Percentiles rank a stretch among this genome's conserved stretches.
phyloP scores from a whole-genome alignment of 2,888 invertebrate species.

The Euspilapteryx auroguttella region DNA sequence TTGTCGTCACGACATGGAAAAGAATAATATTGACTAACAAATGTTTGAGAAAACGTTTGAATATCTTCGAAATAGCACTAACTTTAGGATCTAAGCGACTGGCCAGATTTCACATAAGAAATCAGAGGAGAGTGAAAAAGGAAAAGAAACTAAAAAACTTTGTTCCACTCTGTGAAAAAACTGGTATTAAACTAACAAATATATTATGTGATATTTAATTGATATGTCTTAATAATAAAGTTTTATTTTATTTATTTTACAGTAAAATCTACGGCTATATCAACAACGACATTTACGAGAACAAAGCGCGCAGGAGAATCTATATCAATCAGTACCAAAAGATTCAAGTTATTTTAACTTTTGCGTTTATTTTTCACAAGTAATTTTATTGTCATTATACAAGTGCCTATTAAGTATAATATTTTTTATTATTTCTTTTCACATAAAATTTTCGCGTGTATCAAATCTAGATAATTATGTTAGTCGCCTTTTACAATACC shows the following conservation, averaged over 20 bases:
- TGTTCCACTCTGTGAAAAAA: slow-evolving; percentile 14
- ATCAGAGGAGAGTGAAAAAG: slow-evolving; percentile 17
- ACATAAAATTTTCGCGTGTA: too few relatives aligned
- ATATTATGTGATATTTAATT: too few relatives aligned
- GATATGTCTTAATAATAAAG: too few relatives aligned
- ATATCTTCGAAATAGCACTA: slow-evolving; percentile 25
- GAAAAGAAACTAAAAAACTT: slow-evolving; percentile 17
- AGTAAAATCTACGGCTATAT: slow-evolving; percentile 18
- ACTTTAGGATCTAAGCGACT: slow-evolving; percentile 27
- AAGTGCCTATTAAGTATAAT: too few relatives aligned
- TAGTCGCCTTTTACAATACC: too few relatives aligned
- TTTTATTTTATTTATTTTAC: slow-evolving; percentile 18
- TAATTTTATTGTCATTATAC: too few relatives aligned
- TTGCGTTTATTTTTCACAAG: too few relatives aligned
- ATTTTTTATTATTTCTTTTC: too few relatives aligned
- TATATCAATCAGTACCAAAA: slow-evolving; percentile 19
- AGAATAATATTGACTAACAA: slow-evolving; percentile 26
- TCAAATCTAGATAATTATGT: too few relatives aligned
- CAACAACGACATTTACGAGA: slow-evolving; percentile 11
- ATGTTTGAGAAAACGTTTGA: slow-evolving; percentile 22
- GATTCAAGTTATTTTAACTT: slow-evolving; percentile 24
- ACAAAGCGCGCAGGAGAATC: slow-evolving; percentile 25
- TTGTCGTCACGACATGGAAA: slow-evolving; percentile 21
- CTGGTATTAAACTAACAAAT: too few relatives aligned
- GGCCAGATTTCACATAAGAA: slow-evolving; percentile 22